phyloP scores from a whole-genome alignment of 2,797 vertebrate genomes.

The Pangasius sanitwongsei region DNA sequence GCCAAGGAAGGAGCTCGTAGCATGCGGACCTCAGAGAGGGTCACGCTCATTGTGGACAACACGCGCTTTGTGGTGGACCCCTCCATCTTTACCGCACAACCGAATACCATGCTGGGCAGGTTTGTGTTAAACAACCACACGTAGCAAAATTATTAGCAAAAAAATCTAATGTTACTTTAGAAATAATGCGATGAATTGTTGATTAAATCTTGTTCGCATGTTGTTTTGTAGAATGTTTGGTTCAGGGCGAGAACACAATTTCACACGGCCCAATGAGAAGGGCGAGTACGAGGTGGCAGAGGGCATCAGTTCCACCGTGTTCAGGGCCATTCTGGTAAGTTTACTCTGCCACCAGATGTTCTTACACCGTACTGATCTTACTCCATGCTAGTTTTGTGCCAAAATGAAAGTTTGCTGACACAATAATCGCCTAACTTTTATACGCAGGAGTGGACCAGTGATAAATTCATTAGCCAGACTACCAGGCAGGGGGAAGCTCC shows the following conservation, averaged over 20 bases:
- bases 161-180: background rate
- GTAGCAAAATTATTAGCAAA: background rate
- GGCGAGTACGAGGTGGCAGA: conserved; percentile 98
- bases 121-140: conserved; percentile 55
- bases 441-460: background rate
- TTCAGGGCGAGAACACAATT: conserved; percentile 97
- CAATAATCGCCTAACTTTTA: background rate
- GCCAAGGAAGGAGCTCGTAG: conserved; percentile 88
- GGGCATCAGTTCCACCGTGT: conserved; percentile 97
- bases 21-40: conserved; percentile 87
- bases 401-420: background rate
- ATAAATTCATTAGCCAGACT: background rate
- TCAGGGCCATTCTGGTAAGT: conserved; percentile 96
- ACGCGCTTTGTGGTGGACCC: conserved; percentile 98
- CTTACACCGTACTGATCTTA: too few relatives aligned
- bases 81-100: conserved; percentile 95
- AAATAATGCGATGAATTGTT: background rate
- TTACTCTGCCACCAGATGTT: background rate
- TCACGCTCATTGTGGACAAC: conserved; percentile 97
- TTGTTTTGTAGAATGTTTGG: conserved; percentile 91
- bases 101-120: conserved; percentile 99
- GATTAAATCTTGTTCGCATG: background rate
- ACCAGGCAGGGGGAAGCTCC: too few relatives aligned
- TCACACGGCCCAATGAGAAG: conserved; percentile 97
- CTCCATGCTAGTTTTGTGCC: background rate